These are phyloP conservation scores for Solenopsis fugax DNA, from an alignment of 1,140 invertebrate genomes.

Conservation along the genomic window DNA sequence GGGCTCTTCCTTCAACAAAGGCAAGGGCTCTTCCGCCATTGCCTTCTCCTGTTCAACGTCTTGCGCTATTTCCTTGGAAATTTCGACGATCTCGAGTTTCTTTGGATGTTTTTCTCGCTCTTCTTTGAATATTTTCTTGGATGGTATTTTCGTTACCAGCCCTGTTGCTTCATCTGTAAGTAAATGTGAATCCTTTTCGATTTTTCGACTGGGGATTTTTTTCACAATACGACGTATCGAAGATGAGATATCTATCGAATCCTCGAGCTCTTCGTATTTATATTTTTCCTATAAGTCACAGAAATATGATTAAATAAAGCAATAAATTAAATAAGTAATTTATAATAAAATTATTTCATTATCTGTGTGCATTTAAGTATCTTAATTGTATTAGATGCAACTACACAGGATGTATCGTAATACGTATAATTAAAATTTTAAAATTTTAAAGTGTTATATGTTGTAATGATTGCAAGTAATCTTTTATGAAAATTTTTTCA, in stretches of 20 bases:
- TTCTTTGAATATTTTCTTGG: neutral
- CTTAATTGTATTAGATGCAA: neutral
- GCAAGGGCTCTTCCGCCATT: neutral
- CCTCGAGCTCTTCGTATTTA: neutral
- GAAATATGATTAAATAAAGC: slow-evolving; percentile 17
- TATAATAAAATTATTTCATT: neutral
- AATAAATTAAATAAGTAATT: neutral
- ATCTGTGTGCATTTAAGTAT: neutral
- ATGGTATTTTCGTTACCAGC: neutral
- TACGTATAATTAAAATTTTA: too few relatives aligned
- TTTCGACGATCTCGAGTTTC: neutral
- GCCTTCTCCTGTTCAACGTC: slow-evolving; percentile 21
- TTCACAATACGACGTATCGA: neutral
- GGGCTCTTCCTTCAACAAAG: neutral
- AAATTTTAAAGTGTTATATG: neutral
- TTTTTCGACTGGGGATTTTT: neutral
- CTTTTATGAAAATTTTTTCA: neutral
- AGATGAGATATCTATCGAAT: neutral
- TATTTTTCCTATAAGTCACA: slow-evolving; percentile 31
- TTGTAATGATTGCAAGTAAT: neutral
- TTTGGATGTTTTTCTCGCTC: slow-evolving; percentile 6
- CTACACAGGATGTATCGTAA: neutral
- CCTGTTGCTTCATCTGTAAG: neutral
- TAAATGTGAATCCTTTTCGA: slow-evolving; percentile 1
- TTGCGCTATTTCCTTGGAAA: slow-evolving; percentile 20